Evolutionary conservation across 2,888 invertebrate species (phyloP), one percentile per base, ranked within the genome.

Genomic region (Pandemis corylana): DNA sequence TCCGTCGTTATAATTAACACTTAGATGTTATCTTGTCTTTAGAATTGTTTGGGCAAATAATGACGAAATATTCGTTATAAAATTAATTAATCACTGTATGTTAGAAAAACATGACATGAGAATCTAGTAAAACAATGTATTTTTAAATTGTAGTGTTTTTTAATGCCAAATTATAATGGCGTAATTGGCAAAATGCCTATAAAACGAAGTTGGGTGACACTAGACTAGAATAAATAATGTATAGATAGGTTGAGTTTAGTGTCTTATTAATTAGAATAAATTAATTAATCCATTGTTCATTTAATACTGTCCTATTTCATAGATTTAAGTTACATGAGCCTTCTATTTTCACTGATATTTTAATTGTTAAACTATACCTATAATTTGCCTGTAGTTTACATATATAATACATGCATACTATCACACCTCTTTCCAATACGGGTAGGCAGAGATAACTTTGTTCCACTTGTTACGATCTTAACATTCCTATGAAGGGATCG

Each of bases 111-210:
- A 49, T 53, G 53, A n/a, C 5, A n/a, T n/a, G n/a, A n/a, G n/a
- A n/a, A n/a, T n/a, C n/a, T n/a, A n/a, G n/a, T 20, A 20, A 20
- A 20, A 20, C 20, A 20, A 20, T 7, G 7, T 63, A 63, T 42
- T 42, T 42, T 9, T 15, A 61, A 61, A 13, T 36, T 36, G 61
- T 13, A 62, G 13, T 4, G 0, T 7, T 42, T 44, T 46, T n/a
- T 20, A 28, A 12, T 62, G n/a, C 10, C 36, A n/a, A 46, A 12
- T 20, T 4, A 12, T 2, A 41, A 46, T 68, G 53, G 53, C 46
- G 53, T 72, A 72, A 56, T 68, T 73, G 72, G 68, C 68, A 64
- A 7, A 36, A 20, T 64, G 68, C 72, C 72, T 42, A 10, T 67
- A 56, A 41, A 53, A 5, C 49, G 12, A 12, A 49, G 49, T 36